Conservation (phyloP, 2,113 vertebrate genomes). For the Thamnophis sirtalis region DNA sequence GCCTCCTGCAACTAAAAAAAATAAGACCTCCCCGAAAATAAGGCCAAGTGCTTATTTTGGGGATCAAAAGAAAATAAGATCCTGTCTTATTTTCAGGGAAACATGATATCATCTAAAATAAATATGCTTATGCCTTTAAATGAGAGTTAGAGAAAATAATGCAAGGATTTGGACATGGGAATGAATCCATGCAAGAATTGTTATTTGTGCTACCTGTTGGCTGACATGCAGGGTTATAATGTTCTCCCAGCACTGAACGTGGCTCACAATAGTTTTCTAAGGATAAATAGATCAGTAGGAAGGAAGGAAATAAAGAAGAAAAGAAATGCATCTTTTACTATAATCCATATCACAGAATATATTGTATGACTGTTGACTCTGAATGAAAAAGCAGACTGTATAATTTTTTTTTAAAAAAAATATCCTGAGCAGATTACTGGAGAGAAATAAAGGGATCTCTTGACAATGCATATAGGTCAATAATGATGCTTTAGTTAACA, state of each 20-base stretch:
- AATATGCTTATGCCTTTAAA: not conserved
- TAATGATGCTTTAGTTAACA: not conserved
- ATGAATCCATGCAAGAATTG: not conserved
- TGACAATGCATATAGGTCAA: not conserved
- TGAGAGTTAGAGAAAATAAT: not conserved
- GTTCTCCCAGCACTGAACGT: not conserved
- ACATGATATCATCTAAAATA: not conserved
- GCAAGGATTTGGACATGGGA: not conserved
- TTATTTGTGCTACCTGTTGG: not conserved
- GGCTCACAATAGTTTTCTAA: not conserved
- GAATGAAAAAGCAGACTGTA: not conserved
- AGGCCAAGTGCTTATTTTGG: too few species aligned
- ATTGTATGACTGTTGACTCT: accelerated
- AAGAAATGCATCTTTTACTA: not conserved
- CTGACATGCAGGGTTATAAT: not conserved
- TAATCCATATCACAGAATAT: not conserved
- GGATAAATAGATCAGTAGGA: not conserved
- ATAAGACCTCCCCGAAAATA: too few species aligned
- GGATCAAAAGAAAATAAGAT: too few species aligned
- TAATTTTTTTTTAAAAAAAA: not conserved
- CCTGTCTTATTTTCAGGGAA: too few species aligned
- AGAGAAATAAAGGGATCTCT: not conserved
- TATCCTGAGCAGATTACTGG: not conserved
- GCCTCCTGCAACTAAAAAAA: too few species aligned
- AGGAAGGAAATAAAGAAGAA: not conserved